Evolutionary conservation across 2,797 vertebrate species (phyloP).

Genomic region (Sebastes nivosus): DNA sequence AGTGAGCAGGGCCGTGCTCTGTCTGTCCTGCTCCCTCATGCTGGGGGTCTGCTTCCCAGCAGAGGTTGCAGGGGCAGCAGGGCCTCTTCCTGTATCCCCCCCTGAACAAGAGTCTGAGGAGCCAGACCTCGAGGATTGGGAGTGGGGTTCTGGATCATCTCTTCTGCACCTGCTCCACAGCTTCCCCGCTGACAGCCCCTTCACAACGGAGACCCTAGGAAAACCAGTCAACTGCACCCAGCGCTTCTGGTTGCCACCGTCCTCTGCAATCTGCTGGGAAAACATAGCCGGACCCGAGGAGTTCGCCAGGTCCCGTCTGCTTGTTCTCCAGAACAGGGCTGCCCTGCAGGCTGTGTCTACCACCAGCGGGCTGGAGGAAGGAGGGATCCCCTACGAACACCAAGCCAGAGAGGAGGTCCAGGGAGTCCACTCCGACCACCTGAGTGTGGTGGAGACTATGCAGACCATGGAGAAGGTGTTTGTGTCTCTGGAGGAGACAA

Average conservation of each 20-base stretch:
- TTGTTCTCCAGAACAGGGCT: constrained; percentile 83
- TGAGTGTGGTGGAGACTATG: constrained; percentile 68
- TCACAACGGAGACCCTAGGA: constrained; percentile 68
- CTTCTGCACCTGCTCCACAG: constrained; percentile 75
- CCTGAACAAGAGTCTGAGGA: constrained; percentile 42
- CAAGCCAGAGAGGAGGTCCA: constrained; percentile 79
- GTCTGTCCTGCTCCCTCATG: constrained; percentile 66
- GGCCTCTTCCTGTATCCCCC: neutral
- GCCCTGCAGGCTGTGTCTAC: constrained; percentile 78
- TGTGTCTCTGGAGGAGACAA: constrained; percentile 76
- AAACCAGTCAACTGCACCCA: constrained; percentile 81
- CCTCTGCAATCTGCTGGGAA: constrained; percentile 78
- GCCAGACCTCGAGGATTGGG: constrained; percentile 55
- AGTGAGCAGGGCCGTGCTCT: constrained; percentile 45
- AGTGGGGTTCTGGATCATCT: constrained; percentile 81
- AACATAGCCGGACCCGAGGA: constrained; percentile 78
- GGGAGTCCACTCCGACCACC: constrained; percentile 77
- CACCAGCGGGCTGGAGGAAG: constrained; percentile 78
- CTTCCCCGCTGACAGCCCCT: constrained; percentile 83
- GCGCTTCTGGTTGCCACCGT: constrained; percentile 81
- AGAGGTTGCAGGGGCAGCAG: constrained; percentile 27
- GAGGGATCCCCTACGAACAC: constrained; percentile 73
- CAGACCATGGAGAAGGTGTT: constrained; percentile 82
- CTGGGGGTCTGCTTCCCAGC: constrained; percentile 39
- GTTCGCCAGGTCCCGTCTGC: constrained; percentile 80